A percentile compares a stretch with the other conserved stretches of the same genome.
Conservation (phyloP, 2,797 vertebrate genomes). For the Orientallactaga sibirica region DNA sequence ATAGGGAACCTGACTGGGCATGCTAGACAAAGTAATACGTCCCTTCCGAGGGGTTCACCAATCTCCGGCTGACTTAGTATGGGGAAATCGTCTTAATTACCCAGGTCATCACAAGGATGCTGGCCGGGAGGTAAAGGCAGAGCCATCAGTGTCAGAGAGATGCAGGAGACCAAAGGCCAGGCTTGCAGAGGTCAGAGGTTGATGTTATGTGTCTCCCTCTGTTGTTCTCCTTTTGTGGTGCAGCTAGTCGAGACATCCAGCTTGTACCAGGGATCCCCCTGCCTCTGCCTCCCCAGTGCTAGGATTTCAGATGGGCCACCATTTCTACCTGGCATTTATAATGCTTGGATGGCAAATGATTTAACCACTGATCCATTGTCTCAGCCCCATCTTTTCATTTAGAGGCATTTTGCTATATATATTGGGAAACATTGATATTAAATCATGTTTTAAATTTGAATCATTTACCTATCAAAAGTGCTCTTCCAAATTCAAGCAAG, state of each 20-base stretch:
- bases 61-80: background rate
- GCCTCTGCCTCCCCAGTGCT: no score
- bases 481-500: background rate
- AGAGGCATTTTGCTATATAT: background rate
- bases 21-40: background rate
- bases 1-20: background rate
- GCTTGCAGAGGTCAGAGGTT: no score
- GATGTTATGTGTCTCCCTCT: no score
- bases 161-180: background rate
- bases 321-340: no score
- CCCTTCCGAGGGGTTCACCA: background rate
- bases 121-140: background rate
- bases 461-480: background rate
- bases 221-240: no score
- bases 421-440: constrained; percentile 19
- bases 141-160: background rate
- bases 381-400: background rate
- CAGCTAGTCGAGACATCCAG: no score
- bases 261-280: background rate
- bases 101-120: background rate
- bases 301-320: no score
- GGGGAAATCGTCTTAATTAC: background rate
- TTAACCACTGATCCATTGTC: no score
- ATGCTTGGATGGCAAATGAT: no score
- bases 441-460: constrained; percentile 43